Percentiles rank a stretch among this genome's conserved stretches.
These are phyloP conservation scores for Operophtera brumata DNA, from an alignment of 2,888 invertebrate genomes.

Conservation along the genomic window DNA sequence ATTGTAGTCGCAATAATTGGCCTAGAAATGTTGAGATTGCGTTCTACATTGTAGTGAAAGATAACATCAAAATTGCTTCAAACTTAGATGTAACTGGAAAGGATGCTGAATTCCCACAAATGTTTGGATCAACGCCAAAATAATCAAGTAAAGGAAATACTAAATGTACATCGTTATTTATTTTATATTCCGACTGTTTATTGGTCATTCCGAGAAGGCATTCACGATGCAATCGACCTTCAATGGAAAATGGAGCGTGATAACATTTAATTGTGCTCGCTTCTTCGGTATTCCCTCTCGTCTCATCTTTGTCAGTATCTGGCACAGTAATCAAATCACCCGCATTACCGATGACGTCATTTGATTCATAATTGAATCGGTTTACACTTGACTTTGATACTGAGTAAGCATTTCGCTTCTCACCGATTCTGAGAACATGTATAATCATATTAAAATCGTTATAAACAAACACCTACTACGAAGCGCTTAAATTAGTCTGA, in stretches of 20 bases:
- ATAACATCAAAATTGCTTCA: slow-evolving; percentile 48
- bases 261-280: slow-evolving; percentile 37
- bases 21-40: slow-evolving; percentile 11
- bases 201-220: slow-evolving; percentile 51
- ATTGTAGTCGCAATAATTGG: slow-evolving; percentile 6
- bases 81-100: slow-evolving; percentile 45
- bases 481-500: slow-evolving; percentile 24
- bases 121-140: slow-evolving; percentile 68
- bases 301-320: slow-evolving; percentile 22
- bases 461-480: slow-evolving; percentile 27
- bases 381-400: slow-evolving; percentile 38
- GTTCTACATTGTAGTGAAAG: slow-evolving; percentile 34
- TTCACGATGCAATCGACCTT: slow-evolving; percentile 57
- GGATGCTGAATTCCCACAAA: slow-evolving; percentile 48
- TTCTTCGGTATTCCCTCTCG: slow-evolving; percentile 24
- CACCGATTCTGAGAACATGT: slow-evolving; percentile 23
- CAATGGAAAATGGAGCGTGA: slow-evolving; percentile 46
- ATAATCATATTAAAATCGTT: slow-evolving; percentile 33
- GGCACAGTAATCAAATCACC: slow-evolving; percentile 29
- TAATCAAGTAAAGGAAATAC: slow-evolving; percentile 64
- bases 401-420: slow-evolving; percentile 15
- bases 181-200: slow-evolving; percentile 56
- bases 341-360: slow-evolving; percentile 33
- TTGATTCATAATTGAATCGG: slow-evolving; percentile 37
- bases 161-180: slow-evolving; percentile 56